Conservation (phyloP, 2,113 vertebrate species). For the Sturnira hondurensis region DNA sequence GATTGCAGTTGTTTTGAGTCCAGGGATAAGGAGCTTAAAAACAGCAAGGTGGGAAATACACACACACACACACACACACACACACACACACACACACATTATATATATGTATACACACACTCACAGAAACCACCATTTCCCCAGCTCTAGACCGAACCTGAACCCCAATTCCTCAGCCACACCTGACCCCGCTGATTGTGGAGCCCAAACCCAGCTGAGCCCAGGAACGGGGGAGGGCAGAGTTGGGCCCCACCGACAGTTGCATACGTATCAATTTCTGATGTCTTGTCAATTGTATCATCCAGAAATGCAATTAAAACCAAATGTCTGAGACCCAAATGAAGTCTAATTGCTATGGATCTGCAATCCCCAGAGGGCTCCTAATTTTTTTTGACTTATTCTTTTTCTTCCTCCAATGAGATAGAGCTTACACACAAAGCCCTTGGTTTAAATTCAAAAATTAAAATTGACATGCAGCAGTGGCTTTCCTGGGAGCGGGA, state of each 20-base stretch:
- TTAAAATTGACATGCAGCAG: constrained; percentile 88
- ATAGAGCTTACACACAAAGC: constrained; percentile 85
- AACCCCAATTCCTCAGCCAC: background rate
- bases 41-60: background rate
- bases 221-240: background rate
- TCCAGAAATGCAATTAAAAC: constrained; percentile 82
- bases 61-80: too few relatives aligned
- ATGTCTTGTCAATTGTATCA: constrained; percentile 78
- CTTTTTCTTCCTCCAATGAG: constrained; percentile 80
- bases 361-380: constrained; percentile 72
- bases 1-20: constrained; percentile 29
- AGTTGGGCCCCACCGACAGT: constrained; percentile 60
- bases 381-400: constrained; percentile 86
- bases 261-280: constrained; percentile 74
- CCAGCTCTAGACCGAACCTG: background rate
- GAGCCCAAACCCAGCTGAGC: background rate
- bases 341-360: constrained; percentile 84
- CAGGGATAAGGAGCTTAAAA: constrained; percentile 14
- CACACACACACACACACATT: too few relatives aligned
- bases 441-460: constrained; percentile 87
- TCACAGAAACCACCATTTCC: background rate
- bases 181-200: background rate
- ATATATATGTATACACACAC: too few relatives aligned
- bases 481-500: constrained; percentile 78
- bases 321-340: constrained; percentile 81